These are phyloP conservation scores for Lithophane leautieri DNA, from an alignment of 2,888 invertebrate genomes.

Conservation along the genomic window DNA sequence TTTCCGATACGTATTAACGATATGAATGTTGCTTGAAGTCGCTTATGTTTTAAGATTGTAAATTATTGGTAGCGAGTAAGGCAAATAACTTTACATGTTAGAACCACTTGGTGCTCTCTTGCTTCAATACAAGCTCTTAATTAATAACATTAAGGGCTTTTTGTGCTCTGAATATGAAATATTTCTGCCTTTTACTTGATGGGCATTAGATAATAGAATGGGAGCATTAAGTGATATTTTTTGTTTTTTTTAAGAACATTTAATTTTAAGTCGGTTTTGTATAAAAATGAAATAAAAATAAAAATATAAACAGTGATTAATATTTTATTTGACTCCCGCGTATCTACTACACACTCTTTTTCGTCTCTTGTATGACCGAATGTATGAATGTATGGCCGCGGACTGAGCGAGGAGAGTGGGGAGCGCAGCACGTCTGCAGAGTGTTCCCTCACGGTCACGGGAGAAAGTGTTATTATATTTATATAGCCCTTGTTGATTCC, in stretches of 20 bases:
- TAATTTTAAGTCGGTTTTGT: conserved; percentile 16
- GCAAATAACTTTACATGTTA: conserved; percentile 1
- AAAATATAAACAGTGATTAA: not conserved
- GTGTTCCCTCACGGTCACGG: not conserved
- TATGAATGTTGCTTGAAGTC: not conserved
- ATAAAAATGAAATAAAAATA: conserved; percentile 6
- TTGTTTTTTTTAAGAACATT: not conserved
- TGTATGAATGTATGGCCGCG: not conserved
- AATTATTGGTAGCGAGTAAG: conserved; percentile 10
- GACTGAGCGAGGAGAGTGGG: too few relatives aligned
- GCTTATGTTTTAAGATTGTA: conserved; percentile 2
- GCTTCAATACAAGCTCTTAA: not conserved
- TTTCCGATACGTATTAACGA: not conserved
- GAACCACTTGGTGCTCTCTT: not conserved
- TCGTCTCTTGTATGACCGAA: too few relatives aligned
- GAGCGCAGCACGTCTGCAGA: not conserved
- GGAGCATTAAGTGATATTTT: conserved; percentile 1
- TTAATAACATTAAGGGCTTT: not conserved
- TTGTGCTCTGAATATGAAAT: not conserved
- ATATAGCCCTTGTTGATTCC: not conserved
- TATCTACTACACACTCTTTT: not conserved
- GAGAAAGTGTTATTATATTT: too few relatives aligned
- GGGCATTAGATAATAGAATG: not conserved
- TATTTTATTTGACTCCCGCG: not conserved
- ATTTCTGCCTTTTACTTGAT: not conserved